Base-by-base conservation (phyloP, 2,113 vertebrate genomes). In the Varanus salvator region DNA sequence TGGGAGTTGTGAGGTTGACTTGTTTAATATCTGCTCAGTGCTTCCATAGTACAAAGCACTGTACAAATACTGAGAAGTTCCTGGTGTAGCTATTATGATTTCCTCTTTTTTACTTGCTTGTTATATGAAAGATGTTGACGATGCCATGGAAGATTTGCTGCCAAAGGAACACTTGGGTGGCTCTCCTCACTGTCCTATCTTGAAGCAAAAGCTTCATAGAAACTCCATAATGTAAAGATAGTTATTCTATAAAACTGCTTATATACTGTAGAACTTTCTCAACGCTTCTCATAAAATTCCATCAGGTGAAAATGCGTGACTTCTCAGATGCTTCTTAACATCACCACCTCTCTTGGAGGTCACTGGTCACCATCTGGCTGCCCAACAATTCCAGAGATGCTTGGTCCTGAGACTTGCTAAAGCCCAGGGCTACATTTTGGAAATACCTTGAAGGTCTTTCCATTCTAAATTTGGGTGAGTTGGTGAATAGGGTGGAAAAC, bases 1-100 rank as follows among this genome's bases (percentile, higher is more conserved):
- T 92, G 94, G 95, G 94, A 94, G 94, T 93, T 96, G 92, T 95
- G 95, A 96, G 75, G 90, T 88, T 94, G 95, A 95, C 96, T 96
- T 95, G 94, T 92, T 95, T 96, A 96, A 95, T 95, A 93, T 94
- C 87, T 94, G 94, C 94, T 95, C 93, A 91, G 93, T 91, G 92
- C 86, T 95, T 95, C 94, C 92, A 89, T 95, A 87, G 88, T 91
- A 54, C 57, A 75, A 86, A 87, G 69, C 48, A 38, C 89, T 31
- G 66, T 81, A 92, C 25, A 95, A 95, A 92, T 94, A 91, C 90
- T 91, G 92, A 94, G 93, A 89, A 74, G 75, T 93, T 95, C 94
- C 92, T 94, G 92, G 87, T 90, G 34, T 93, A 90, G 94, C 94
- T 92, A 95, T 95, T 94, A 86, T 87, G 94, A 95, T 95, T 95